Percentiles rank a stretch among this genome's conserved stretches.
phyloP scores from a whole-genome alignment of 2,888 invertebrate species.

The Coleophora deauratella region DNA sequence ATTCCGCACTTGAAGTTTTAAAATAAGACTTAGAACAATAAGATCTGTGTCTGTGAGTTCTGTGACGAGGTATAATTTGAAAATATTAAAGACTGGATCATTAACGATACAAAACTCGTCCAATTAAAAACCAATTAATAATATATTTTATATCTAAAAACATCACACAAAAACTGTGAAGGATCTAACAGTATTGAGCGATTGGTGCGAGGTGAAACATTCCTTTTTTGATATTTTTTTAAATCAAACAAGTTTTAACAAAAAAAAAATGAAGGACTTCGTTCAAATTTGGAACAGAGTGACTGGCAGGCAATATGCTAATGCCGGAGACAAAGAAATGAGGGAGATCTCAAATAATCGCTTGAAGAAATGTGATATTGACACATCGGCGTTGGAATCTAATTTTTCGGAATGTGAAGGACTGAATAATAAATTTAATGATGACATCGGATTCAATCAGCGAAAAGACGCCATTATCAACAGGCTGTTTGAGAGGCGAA shows the following conservation, averaged over 20 bases:
- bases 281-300: conserved; percentile 73
- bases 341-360: conserved; percentile 45
- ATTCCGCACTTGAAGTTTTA: too few relatives aligned
- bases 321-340: conserved; percentile 45
- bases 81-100: too few relatives aligned
- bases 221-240: too few relatives aligned
- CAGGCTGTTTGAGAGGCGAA: conserved; percentile 47
- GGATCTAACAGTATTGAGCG: too few relatives aligned
- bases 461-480: conserved; percentile 56
- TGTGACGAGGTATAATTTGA: too few relatives aligned
- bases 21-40: too few relatives aligned
- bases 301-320: conserved; percentile 71
- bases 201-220: too few relatives aligned
- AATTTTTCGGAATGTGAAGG: conserved; percentile 56
- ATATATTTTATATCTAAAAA: too few relatives aligned
- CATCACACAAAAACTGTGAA: too few relatives aligned
- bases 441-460: conserved; percentile 49
- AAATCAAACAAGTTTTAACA: conserved; percentile 11
- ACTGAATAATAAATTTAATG: conserved; percentile 44
- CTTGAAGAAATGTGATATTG: conserved; percentile 41
- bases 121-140: too few relatives aligned
- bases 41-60: too few relatives aligned
- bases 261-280: conserved; percentile 75
- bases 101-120: too few relatives aligned
- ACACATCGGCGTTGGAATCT: conserved; percentile 38